These are phyloP conservation scores for Eulacestoma nigropectus DNA, from an alignment of 2,113 vertebrate genomes.

Conservation along the genomic window DNA sequence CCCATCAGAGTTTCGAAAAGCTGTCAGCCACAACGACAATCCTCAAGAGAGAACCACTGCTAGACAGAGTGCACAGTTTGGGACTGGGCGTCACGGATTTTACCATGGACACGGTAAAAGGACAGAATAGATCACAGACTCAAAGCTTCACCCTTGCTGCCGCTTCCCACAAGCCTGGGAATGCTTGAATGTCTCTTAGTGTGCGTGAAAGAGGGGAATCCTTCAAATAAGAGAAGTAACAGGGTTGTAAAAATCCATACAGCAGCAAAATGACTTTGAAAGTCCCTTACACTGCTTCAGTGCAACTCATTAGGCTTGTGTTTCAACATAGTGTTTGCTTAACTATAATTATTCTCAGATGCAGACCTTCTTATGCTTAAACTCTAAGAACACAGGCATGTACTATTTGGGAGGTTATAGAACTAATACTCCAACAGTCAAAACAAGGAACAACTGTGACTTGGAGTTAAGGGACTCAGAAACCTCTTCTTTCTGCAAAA, in stretches of 20 bases:
- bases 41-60: not conserved
- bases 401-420: conserved; percentile 37
- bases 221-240: not conserved
- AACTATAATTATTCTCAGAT: conserved; percentile 28
- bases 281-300: not conserved
- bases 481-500: conserved; percentile 54
- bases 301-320: not conserved
- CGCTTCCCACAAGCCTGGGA: not conserved
- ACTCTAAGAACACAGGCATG: not conserved
- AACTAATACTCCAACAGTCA: conserved; percentile 18
- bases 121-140: not conserved
- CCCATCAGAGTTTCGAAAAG: accelerated
- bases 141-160: not conserved
- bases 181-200: not conserved
- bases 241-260: not conserved
- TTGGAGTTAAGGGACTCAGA: conserved; percentile 26
- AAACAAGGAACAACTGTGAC: conserved; percentile 59
- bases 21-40: not conserved
- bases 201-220: not conserved
- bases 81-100: not conserved
- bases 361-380: not conserved
- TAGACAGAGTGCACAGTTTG: not conserved
- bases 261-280: not conserved
- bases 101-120: not conserved
- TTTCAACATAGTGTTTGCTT: conserved; percentile 27